phyloP scores from a whole-genome alignment of 2,797 vertebrate species.

The Eupleurogrammus muticus region DNA sequence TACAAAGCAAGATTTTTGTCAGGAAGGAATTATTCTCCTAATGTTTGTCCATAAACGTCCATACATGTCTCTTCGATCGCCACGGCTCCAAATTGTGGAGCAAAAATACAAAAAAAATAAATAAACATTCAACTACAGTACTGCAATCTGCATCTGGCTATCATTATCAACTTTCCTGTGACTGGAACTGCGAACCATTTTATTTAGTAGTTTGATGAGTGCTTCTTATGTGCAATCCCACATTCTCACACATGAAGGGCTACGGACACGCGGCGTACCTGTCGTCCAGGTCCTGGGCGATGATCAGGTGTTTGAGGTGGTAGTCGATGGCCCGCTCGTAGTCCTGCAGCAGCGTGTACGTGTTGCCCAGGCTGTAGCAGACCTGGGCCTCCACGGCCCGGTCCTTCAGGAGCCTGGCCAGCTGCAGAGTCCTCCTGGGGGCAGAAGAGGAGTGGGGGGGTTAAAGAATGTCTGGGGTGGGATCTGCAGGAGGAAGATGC shows the following conservation, averaged over 20 bases:
- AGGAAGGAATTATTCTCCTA: too few relatives aligned
- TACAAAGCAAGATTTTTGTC: too few relatives aligned
- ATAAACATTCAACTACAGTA: too few relatives aligned
- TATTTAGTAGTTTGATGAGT: too few relatives aligned
- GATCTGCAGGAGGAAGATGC: slow-evolving; percentile 43
- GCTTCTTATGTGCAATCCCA: too few relatives aligned
- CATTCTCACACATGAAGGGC: slow-evolving; percentile 29
- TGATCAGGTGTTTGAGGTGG: slow-evolving; percentile 94
- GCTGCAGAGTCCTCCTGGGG: slow-evolving; percentile 91
- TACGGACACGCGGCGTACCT: slow-evolving; percentile 77
- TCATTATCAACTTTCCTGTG: neutral
- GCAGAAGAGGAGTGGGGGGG: slow-evolving; percentile 44
- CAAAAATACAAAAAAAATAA: too few relatives aligned
- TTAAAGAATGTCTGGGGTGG: slow-evolving; percentile 65
- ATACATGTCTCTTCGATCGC: too few relatives aligned
- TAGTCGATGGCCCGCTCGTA: slow-evolving; percentile 96
- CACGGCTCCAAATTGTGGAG: too few relatives aligned
- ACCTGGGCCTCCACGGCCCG: slow-evolving; percentile 95
- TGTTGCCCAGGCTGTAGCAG: slow-evolving; percentile 97
- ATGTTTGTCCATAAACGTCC: too few relatives aligned
- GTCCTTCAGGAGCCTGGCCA: slow-evolving; percentile 93
- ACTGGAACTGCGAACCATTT: too few relatives aligned
- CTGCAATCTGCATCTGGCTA: too few relatives aligned
- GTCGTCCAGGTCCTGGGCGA: slow-evolving; percentile 93
- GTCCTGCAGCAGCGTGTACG: slow-evolving; percentile 94